Base-by-base conservation (phyloP, 2,113 vertebrate species). In the Arvicanthis niloticus region DNA sequence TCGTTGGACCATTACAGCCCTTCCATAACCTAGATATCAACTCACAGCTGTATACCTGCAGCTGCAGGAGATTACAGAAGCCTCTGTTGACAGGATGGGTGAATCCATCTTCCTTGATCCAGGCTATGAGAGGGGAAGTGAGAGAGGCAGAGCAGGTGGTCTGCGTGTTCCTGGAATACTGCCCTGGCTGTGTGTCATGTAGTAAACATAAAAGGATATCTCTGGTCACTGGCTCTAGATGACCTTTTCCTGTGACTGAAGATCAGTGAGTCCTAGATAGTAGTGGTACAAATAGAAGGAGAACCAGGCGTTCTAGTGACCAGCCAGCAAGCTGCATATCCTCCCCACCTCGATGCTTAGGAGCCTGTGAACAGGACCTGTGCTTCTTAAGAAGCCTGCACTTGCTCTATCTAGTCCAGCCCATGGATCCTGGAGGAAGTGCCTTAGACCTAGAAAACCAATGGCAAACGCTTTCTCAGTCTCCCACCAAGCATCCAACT, bases 401-500 rank as follows among this genome's bases (percentile, higher is more conserved):
- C 24, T 13, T 45, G 45, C 73, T 92, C 40, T 56, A 17, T 92
- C 40, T 62, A 13, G 24, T 85, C 42, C 17, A 42, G 40, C 67
- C 37, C 7, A 5, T 37, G 37, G 51, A n/a, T 67, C 80, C 15
- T 60, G 88, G 40, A 60, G 73, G 48, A 93, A 78, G 16, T 42
- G 76, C 80, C 72, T 58, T 80, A 37, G 89, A 91, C 87, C 72
- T 94, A 58, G 65, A 80, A 93, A 60, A 65, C 56, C 4, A 85
- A 37, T 9, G 3, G 73, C 77, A 42, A 24, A 31, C 87, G 26
- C 34, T n/a, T 42, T 92, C 56, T 72, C 70, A 11, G 15, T 58
- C 65, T 11, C 72, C 65, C 60, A 78, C 24, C 16, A 34, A n/a
- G 51, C 58, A 17, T 70, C 78, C 3, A 10, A 73, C 45, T 29